Evolutionary conservation across 2,113 vertebrate species (phyloP).

Genomic region (Bubo blakistoni): DNA sequence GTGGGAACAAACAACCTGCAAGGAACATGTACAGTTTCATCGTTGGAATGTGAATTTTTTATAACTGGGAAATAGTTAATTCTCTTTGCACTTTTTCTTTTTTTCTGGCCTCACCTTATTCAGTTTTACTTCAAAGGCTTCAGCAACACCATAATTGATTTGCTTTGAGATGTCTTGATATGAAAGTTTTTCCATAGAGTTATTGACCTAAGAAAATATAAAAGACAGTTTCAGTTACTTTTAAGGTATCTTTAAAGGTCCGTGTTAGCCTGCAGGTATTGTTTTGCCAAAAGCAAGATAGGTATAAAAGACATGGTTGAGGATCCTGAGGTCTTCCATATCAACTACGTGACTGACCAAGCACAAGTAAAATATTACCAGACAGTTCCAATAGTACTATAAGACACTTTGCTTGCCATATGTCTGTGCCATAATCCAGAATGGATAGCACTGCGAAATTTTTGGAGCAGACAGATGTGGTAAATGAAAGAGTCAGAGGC

Average conservation of each 20-base stretch:
- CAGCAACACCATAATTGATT: not conserved
- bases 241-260: not conserved
- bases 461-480: fast-evolving
- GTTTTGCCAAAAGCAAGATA: not conserved
- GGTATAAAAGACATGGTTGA: not conserved
- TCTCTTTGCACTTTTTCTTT: not conserved
- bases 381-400: not conserved
- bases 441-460: not conserved
- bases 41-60: not conserved
- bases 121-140: not conserved
- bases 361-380: not conserved
- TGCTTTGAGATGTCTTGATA: not conserved
- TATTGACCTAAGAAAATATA: not conserved
- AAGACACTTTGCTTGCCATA: not conserved
- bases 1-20: not conserved
- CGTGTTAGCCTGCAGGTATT: not conserved
- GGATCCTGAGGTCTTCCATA: not conserved
- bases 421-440: not conserved
- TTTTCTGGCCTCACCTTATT: not conserved
- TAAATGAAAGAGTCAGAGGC: not conserved
- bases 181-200: not conserved
- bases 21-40: not conserved
- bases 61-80: not conserved
- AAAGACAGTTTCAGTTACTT: not conserved
- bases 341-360: not conserved